These are phyloP conservation scores for Struthio camelus DNA, from an alignment of 2,113 vertebrate genomes.

Conservation along the genomic window DNA sequence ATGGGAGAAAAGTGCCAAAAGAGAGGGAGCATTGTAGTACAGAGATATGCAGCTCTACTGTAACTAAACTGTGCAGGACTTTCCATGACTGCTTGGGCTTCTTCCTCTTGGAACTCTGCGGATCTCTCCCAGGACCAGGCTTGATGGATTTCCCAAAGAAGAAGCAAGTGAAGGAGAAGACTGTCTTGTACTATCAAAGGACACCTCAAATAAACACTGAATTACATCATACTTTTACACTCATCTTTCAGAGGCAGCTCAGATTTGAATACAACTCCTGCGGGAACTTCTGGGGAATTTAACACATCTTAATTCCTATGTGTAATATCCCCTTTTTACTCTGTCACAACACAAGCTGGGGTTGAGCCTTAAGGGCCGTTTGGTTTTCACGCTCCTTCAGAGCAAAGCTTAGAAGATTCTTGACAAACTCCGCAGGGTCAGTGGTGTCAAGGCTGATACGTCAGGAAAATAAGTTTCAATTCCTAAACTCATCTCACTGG, in stretches of 20 bases:
- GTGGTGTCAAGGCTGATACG: slow-evolving; percentile 3
- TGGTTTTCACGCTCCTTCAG: slow-evolving; percentile 24
- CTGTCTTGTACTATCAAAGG: neutral
- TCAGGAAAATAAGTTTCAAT: slow-evolving; percentile 59
- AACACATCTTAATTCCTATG: slow-evolving; percentile 27
- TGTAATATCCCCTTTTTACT: slow-evolving; percentile 38
- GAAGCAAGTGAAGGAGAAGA: neutral
- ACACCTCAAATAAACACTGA: neutral
- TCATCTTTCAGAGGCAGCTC: neutral
- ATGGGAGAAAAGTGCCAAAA: neutral
- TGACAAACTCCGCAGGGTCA: slow-evolving; percentile 27
- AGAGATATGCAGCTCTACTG: neutral
- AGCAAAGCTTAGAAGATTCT: slow-evolving; percentile 34
- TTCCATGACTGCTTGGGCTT: neutral
- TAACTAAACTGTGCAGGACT: neutral
- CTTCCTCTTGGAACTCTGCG: neutral
- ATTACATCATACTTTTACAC: neutral
- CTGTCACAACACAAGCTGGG: neutral
- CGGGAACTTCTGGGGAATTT: slow-evolving; percentile 2
- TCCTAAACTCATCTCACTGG: slow-evolving; percentile 53
- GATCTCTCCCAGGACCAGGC: neutral
- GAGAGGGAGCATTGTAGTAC: fast-evolving
- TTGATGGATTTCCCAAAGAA: neutral
- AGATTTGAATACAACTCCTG: neutral
- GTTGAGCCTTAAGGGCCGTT: slow-evolving; percentile 10